Percentiles rank a stretch among this genome's conserved stretches.
Evolutionary conservation across 2,797 vertebrate genomes (phyloP).

Genomic region (Iguana delicatissima): DNA sequence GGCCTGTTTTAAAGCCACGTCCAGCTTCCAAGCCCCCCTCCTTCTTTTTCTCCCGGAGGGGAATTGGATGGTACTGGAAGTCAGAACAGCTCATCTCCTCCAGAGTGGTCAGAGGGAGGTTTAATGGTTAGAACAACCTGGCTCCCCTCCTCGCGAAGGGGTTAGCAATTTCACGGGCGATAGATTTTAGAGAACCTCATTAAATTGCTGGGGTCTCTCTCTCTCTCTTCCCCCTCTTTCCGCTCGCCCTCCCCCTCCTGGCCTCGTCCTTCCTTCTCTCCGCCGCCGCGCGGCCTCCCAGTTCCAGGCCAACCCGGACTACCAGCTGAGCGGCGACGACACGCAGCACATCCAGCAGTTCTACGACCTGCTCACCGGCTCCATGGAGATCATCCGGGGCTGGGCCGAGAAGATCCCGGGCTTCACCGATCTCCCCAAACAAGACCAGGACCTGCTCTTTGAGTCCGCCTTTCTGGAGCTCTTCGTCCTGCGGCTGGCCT

Average conservation of each 20-base stretch:
- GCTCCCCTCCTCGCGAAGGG: conserved; percentile 82
- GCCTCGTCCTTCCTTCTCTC: too few relatives aligned
- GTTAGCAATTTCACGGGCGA: conserved; percentile 96
- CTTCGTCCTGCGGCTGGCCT: conserved; percentile 95
- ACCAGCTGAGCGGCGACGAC: conserved; percentile 97
- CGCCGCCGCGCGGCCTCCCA: conserved; percentile 80
- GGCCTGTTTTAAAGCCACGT: too few relatives aligned
- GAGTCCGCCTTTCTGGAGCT: conserved; percentile 98
- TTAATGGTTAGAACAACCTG: conserved; percentile 85
- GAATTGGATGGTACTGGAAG: too few relatives aligned
- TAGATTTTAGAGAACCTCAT: conserved; percentile 95
- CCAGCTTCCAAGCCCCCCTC: too few relatives aligned
- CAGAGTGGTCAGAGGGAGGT: conserved; percentile 85
- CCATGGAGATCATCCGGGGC: conserved; percentile 99
- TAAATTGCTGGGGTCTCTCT: conserved; percentile 77
- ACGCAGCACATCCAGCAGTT: conserved; percentile 99
- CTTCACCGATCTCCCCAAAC: conserved; percentile 93
- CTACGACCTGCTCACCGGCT: conserved; percentile 98
- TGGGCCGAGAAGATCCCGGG: conserved; percentile 99
- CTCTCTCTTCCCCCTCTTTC: conserved; percentile 71
- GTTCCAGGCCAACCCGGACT: conserved; percentile 99
- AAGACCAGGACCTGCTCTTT: conserved; percentile 97
- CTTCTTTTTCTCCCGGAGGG: too few relatives aligned
- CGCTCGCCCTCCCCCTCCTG: too few relatives aligned
- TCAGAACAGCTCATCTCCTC: too few relatives aligned